These are phyloP conservation scores for Tiliqua scincoides DNA, from an alignment of 2,113 vertebrate species.

Conservation along the genomic window DNA sequence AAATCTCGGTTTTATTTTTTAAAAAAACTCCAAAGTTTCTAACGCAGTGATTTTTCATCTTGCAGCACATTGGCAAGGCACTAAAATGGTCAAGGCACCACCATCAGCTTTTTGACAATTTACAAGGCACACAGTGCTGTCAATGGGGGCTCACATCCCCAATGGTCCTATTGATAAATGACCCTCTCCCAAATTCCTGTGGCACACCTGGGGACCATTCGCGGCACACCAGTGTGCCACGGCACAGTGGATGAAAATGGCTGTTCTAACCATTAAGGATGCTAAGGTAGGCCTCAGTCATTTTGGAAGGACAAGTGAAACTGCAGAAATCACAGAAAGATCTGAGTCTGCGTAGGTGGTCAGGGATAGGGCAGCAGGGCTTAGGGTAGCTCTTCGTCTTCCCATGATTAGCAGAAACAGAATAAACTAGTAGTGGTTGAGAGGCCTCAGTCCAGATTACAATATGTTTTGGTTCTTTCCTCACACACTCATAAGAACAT, in stretches of 20 bases:
- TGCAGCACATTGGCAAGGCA: too few species aligned
- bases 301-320: background rate
- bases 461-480: background rate
- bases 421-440: background rate
- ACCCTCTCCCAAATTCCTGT: too few species aligned
- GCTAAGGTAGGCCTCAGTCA: background rate
- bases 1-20: background rate
- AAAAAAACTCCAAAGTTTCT: background rate
- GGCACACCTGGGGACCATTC: too few species aligned
- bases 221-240: too few species aligned
- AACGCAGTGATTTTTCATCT: background rate
- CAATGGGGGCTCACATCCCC: too few species aligned
- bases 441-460: background rate
- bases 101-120: too few species aligned
- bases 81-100: too few species aligned
- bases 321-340: background rate
- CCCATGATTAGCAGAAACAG: background rate
- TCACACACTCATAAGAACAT: background rate
- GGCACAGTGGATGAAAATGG: too few species aligned
- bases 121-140: too few species aligned
- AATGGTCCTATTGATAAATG: too few species aligned
- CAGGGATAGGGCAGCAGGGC: background rate
- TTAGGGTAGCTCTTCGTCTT: background rate
- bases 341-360: background rate
- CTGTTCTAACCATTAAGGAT: too few species aligned